Evolutionary conservation across 2,888 invertebrate species (phyloP), one percentile per base, ranked within the genome.

Genomic region (Leptodirus hochenwartii): DNA sequence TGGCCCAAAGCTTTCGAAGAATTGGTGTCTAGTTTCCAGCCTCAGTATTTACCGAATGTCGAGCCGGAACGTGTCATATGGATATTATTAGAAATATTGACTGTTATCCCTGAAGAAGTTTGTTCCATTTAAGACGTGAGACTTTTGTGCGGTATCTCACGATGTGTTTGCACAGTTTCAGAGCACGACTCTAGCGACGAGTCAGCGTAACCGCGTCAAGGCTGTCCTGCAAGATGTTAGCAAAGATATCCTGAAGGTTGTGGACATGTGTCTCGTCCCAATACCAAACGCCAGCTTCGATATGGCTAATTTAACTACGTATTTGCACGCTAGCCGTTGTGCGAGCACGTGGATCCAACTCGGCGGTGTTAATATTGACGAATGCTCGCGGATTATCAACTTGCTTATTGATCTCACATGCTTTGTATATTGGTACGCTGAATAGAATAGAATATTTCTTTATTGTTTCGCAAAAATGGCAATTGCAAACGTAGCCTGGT

Each of bases 21-120:
- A 43, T 64, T 88, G 32, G 67, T 84, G 24, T 47, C 51, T 12
- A 54, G 54, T 41, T 57, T 57, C 41, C 57, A 56, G 39, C 57
- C 57, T 1, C 53, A 63, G 38, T 58, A 62, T 45, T 56, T 67
- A 39, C 66, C 67, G 17, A 63, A 63, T 50, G 64, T 64, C 42
- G 64, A 60, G 43, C 64, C 64, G 34, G 66, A 62, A 44, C 64
- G 63, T 42, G 66, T 66, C 39, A 59, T 64, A 34, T 71, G 64
- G 64, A 69, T 71, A 37, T 65, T 91, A 43, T 52, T 91, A 30
- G 80, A 85, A 61, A 76, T 90, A 22, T 61, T 91, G 10, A 75
- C 78, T 43, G 78, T 82, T 31, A 70, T 91, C 47, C 87, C 90
- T 15, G 81, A 80, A 58, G 90, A 91, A 64, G 85, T 84, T 59